Evolutionary conservation across 1,140 invertebrate genomes (phyloP), one percentile per base, ranked within the genome.

Genomic region (Drosophila takahashii): DNA sequence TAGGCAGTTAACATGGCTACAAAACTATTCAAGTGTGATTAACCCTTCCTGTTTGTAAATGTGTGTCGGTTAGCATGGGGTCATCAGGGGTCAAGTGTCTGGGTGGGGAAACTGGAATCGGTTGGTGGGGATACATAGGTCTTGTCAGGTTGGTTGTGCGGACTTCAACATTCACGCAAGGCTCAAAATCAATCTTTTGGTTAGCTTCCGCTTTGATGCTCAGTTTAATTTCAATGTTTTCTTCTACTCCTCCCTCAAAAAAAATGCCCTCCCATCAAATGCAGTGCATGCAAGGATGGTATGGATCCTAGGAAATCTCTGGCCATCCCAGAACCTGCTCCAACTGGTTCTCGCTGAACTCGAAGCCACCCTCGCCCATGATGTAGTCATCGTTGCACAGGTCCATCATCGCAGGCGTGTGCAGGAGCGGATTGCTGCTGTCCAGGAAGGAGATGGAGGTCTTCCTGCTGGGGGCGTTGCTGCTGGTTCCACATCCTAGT

Each of bases 1-100:
- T 89, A 74, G 84, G 84, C 84, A 89, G 84, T 89, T 89, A 84
- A 89, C 81, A 74, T 89, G 77, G 84, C 79, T 89, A 89, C 54
- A 89, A 87, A 86, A 89, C 66, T 87, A 87, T 79, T 89, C 72
- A 81, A 85, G 79, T 85, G 70, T 84, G 61, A 64, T 72, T 48
- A 84, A 79, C 75, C 71, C 64, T 89, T 79, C 72, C 76, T 79
- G 66, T 83, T 73, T 79, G 44, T 65, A 41, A 74, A 44, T 71
- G 42, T 69, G 47, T 67, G 52, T 77, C 37, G 64, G 54, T 77
- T 77, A 59, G 72, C 47, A 32, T 66, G 34, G 70, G 48, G 60
- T 54, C 44, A 13, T 50, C 51, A 39, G 58, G 26, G 58, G 15
- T 39, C 50, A 51, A 34, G 32, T 66, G 22, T 54, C 36, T 42